Conservation (phyloP, 2,113 vertebrate species). For the Mus musculus region DNA sequence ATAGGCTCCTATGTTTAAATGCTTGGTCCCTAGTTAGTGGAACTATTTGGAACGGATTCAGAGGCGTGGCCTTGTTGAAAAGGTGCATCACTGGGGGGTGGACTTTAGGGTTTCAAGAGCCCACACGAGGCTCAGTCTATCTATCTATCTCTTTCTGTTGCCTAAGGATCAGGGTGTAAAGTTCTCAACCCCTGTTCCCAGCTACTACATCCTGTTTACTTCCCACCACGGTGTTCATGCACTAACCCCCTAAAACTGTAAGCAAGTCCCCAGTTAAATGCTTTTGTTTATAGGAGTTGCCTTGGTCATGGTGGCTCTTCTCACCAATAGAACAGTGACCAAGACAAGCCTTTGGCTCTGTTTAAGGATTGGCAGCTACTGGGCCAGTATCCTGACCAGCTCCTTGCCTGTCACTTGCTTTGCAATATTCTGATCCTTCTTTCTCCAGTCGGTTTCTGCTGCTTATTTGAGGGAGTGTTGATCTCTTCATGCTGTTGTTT, state of each 20-base stretch:
- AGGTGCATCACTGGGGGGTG: neutral
- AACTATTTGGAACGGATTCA: neutral
- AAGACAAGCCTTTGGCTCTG: neutral
- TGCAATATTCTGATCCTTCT: fast-evolving
- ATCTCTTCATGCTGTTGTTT: neutral
- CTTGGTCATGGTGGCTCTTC: neutral
- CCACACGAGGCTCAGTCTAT: neutral
- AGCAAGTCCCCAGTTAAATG: neutral
- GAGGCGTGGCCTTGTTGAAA: neutral
- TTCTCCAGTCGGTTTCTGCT: neutral
- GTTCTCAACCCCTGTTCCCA: no score
- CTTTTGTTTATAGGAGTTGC: neutral
- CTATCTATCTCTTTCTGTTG: neutral
- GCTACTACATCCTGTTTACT: neutral
- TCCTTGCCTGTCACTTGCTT: neutral
- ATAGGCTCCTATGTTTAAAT: neutral
- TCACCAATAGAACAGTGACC: neutral
- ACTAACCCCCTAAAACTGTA: neutral
- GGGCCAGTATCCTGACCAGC: neutral
- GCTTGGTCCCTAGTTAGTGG: neutral
- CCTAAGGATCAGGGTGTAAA: neutral
- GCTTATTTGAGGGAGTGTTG: no score
- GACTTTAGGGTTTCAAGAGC: neutral
- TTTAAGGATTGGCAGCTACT: neutral
- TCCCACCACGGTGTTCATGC: neutral